Base-by-base conservation (phyloP, 2,113 vertebrate species). In the Apodemus speciosus region DNA sequence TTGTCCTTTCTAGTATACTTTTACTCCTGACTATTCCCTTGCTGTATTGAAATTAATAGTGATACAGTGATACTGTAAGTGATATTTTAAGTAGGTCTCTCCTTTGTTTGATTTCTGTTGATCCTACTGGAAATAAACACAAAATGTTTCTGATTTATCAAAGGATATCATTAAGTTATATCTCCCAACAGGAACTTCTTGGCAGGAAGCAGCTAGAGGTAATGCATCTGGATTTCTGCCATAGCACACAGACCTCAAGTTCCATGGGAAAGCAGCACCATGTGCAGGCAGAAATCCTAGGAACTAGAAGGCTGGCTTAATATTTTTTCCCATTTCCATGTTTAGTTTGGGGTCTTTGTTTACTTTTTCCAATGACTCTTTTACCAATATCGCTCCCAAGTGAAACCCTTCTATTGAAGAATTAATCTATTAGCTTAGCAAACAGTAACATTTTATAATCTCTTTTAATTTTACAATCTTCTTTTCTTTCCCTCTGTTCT, bases 21-120 rank as follows among this genome's bases (percentile, higher is more conserved):
- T 5, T 83, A 40, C 46, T 58, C 23, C 9, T 83, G 1, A 75
- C 4, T 64, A 5, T 66, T 66, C 4, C 8, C 6, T 68, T 13
- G 79, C 81, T 91, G 35, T n/a, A 92, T 90, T 88, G 40, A 93
- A 94, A 88, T 81, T 84, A 68, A 64, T 87, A 38, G 38, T 77
- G 35, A 76, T 75, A 62, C 27, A 84, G 18, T 23, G n/a, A n/a
- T n/a, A n/a, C n/a, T n/a, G n/a, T n/a, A n/a, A n/a, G n/a, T n/a
- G n/a, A 18, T 25, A 69, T 87, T 89, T 84, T 91, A 53, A 91
- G 38, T 51, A 58, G 30, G 18, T 62, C 14, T 23, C 20, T 66
- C 30, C 30, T 35, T 91, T 51, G 77, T 73, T 86, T 38, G 30
- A 23, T 13, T 71, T 53, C 56, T 68, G 40, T 77, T n/a, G 84